Base-by-base conservation (phyloP, 2,113 vertebrate genomes). In the Columba livia region DNA sequence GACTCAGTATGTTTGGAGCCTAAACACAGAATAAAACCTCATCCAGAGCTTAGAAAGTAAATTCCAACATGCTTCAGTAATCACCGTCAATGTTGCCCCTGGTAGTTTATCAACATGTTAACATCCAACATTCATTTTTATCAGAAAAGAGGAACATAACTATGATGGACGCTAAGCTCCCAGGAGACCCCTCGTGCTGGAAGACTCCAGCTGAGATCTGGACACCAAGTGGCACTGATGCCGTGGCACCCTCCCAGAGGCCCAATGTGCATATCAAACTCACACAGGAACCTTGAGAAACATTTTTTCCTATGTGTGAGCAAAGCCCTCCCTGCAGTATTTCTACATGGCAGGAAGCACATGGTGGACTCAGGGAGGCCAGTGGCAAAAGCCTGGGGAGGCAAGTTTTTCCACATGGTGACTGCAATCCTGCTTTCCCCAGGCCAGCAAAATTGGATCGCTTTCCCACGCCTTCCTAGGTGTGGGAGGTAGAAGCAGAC, bases 231-330 rank as follows among this genome's bases (percentile, higher is more conserved):
- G 29, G 88, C 34, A 10, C 51, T 50, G 79, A 65, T 0, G 7
- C 87, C 9, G 21, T 86, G 78, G 96, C 50, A 26, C 67, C 66
- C 72, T 93, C 20, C 90, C 88, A 92, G 81, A 84, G 75, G 48
- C 80, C 84, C 25, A 6, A 40, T 47, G 73, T 90, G 88, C 89
- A 97, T 95, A 96, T 81, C 57, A 89, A 84, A 84, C 84, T 74
- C 80, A 28, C 1, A 2, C 4, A 92, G 87, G 42, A 93, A 94
- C 92, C 56, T 93, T 2, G 19, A 97, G 57, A 81, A 97, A 79
- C 40, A 64, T 57, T 71, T 91, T 86, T 58, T 42, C 18, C 10
- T 38, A 34, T 0, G 8, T 70, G 11, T 69, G 12, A 89, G 34
- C n/a, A 96, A 89, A 88, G 56, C 53, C 26, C 34, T 77, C 40